phyloP scores from a whole-genome alignment of 2,797 vertebrate genomes.

The Melanotaenia trifasciata region DNA sequence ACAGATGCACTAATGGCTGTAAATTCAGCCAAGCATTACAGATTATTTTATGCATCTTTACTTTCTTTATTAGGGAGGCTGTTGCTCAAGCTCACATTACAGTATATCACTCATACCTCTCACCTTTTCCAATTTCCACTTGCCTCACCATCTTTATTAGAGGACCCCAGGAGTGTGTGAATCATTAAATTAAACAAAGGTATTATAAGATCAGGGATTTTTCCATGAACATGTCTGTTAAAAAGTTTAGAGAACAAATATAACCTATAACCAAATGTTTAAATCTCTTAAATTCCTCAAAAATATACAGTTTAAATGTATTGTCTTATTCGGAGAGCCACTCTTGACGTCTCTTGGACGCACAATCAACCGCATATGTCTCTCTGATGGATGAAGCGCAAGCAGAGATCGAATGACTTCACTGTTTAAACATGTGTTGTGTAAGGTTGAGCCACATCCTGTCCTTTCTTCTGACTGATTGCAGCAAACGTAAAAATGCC shows the following conservation, averaged over 20 bases:
- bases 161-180: constrained; percentile 21
- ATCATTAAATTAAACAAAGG: constrained; percentile 32
- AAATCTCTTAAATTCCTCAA: constrained; percentile 13
- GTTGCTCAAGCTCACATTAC: constrained; percentile 57
- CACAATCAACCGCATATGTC: constrained; percentile 63
- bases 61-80: constrained; percentile 49
- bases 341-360: constrained; percentile 24
- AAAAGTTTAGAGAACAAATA: background rate
- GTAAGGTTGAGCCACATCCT: constrained; percentile 34
- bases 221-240: background rate
- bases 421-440: constrained; percentile 51
- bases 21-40: constrained; percentile 53
- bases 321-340: constrained; percentile 6
- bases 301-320: constrained; percentile 13
- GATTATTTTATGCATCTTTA: constrained; percentile 48
- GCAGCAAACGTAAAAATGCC: constrained; percentile 40
- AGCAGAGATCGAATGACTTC: constrained; percentile 59
- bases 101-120: constrained; percentile 32
- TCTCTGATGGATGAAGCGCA: constrained; percentile 62
- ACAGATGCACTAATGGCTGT: constrained; percentile 37
- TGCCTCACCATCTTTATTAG: constrained; percentile 34
- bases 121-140: constrained; percentile 18
- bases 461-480: constrained; percentile 62
- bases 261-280: constrained; percentile 15
- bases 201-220: background rate